A percentile compares a stretch with the other conserved stretches of the same genome.
Conservation (phyloP, 2,797 vertebrate genomes). For the Sebastes cheni region DNA sequence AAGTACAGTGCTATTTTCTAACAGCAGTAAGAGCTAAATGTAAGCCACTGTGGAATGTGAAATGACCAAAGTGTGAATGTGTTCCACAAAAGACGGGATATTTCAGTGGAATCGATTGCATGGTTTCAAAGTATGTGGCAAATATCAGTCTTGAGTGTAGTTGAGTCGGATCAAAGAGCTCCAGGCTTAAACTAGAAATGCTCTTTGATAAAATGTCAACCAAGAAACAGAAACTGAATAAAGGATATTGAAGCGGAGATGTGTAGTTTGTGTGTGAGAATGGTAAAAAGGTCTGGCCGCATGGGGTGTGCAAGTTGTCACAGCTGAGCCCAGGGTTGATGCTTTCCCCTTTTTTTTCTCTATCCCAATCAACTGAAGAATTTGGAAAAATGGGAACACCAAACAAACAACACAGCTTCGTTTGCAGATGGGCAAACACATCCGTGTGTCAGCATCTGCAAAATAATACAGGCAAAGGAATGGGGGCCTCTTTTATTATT, state of each 20-base stretch:
- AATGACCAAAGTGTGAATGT: slow-evolving; percentile 9
- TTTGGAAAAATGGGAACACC: slow-evolving; percentile 6
- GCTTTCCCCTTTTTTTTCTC: background rate
- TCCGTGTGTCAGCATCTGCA: slow-evolving; percentile 13
- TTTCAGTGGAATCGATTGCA: slow-evolving; percentile 13
- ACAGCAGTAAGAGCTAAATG: slow-evolving; percentile 1
- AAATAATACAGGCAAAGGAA: background rate
- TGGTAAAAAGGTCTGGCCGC: background rate
- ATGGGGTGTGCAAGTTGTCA: slow-evolving; percentile 56
- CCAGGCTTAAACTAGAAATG: background rate
- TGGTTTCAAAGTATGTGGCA: background rate
- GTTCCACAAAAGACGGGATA: slow-evolving; percentile 3
- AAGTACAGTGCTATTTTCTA: background rate
- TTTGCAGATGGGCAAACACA: slow-evolving; percentile 27
- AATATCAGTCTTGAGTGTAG: background rate
- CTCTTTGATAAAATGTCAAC: background rate
- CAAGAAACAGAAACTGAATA: background rate
- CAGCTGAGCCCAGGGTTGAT: slow-evolving; percentile 53
- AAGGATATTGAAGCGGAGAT: background rate
- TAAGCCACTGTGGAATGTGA: slow-evolving; percentile 70
- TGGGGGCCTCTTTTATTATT: background rate
- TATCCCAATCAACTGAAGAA: background rate
- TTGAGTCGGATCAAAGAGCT: background rate
- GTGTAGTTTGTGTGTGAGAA: background rate
- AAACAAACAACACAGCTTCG: slow-evolving; percentile 32